Evolutionary conservation across 1,140 invertebrate genomes (phyloP).

Genomic region (Trichonephila clavata): DNA sequence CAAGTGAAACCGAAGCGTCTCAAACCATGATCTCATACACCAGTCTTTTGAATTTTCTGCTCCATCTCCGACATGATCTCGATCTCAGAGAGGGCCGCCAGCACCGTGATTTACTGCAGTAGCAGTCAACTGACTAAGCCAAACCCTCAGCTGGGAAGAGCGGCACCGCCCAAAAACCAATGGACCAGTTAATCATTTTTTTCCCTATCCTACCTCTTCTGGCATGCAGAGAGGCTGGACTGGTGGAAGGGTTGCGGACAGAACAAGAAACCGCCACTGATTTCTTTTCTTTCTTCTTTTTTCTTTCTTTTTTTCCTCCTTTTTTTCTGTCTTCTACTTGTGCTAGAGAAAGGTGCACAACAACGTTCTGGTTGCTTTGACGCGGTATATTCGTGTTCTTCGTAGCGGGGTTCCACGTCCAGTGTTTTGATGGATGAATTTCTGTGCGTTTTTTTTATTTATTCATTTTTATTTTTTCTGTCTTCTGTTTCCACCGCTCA

Average conservation of each 20-base stretch:
- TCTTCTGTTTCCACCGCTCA: background rate
- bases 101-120: constrained; percentile 60
- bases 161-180: constrained; percentile 64
- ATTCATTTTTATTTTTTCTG: background rate
- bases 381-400: constrained; percentile 45
- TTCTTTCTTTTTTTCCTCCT: background rate
- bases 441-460: background rate
- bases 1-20: constrained; percentile 12
- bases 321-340: background rate
- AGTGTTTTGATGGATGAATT: constrained; percentile 61
- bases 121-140: constrained; percentile 53
- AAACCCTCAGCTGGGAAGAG: constrained; percentile 22
- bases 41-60: background rate
- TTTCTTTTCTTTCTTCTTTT: constrained; percentile 1
- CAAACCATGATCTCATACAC: background rate
- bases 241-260: constrained; percentile 44
- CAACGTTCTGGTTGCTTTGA: constrained; percentile 55
- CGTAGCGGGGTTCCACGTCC: constrained; percentile 41
- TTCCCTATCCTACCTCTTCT: background rate
- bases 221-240: background rate
- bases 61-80: constrained; percentile 12
- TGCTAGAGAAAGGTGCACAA: constrained; percentile 18
- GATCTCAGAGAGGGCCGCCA: background rate
- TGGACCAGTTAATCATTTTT: constrained; percentile 70
- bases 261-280: constrained; percentile 56